Evolutionary conservation across 64 coral and sea anemone genomes (phyloP), one percentile per base, ranked within the genome.

Genomic region (Stichodactyla helianthus): DNA sequence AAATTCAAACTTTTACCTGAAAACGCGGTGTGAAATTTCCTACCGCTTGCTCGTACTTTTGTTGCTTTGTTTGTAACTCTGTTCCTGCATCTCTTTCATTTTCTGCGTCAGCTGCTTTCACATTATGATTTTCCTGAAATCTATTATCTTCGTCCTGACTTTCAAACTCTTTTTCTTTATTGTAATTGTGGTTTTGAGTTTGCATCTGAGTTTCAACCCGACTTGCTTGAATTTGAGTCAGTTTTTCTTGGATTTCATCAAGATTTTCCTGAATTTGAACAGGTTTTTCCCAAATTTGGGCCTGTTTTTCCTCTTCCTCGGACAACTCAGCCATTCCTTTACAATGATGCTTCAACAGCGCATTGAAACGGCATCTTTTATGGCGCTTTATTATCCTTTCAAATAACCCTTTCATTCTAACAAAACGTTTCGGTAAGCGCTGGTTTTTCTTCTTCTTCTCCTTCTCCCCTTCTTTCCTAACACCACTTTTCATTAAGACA

Each of bases 291-390:
- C 10, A 4, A 26, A 77, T 26, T 77, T 26, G 10, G 20, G 14
- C 23, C 8, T 52, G 15, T 51, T 82, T 81, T 81, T 81, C 51
- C 54, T 82, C 19, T 54, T 82, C 79, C 51, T 82, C 54, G 8
- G 79, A 53, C 7, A 54, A 2, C 16, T 54, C 54, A 11, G 28
- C 10, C 54, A 84, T 17, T 31, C 55, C 27, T 16, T 67, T 83
- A 59, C 93, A 95, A 52, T 95, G 86, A 19, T 16, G 82, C 20
- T 80, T 90, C 4, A 97, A 62, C 51, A 93, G 60, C 55, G 61
- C 60, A 16, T 28, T 59, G 26, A 93, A 93, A 51, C 26, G 57
- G 82, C 94, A 97, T 25, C 76, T 84, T 14, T 84, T 89, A 13
- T 97, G 91, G 5, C 58, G 53, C 15, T 61, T 64, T 59, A 97